Evolutionary conservation across 2,797 vertebrate genomes (phyloP), one percentile per base, ranked within the genome.

Genomic region (Dermochelys coriacea): DNA sequence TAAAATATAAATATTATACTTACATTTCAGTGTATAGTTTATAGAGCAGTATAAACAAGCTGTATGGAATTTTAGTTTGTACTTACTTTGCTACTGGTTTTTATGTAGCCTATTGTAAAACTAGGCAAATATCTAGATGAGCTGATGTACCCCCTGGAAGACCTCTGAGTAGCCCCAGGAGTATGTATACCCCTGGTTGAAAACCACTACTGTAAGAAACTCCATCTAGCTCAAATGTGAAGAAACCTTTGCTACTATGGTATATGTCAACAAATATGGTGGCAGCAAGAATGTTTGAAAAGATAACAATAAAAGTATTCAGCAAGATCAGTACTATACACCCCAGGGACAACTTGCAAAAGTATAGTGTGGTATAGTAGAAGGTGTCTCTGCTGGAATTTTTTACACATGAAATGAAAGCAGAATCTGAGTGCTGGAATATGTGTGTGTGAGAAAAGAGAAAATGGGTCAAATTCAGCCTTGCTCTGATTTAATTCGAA

Each of bases 361-460:
- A 47, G 18, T 29, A 49, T 49, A 41, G 29, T 0, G 1, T 5
- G 27, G 80, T 29, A 90, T 61, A 81, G 1, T 1, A n/a, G 16
- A 34, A 64, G 45, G 34, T 7, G 51, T 21, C 93, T 91, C 47
- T 86, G 79, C 50, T 3, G 49, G 10, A 82, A 81, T 37, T 2
- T 23, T 31, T 71, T 71, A 41, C 11, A 29, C 37, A 16, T 1
- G 9, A 25, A 75, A 52, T 5, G 55, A 81, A 89, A 94, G 59
- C 37, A 74, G 51, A 50, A 11, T 23, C 31, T 74, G 54, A 37
- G 84, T 27, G 7, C 82, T 79, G 50, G 82, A 82, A 92, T 2
- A 3, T 3, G 0, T 9, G 19, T 21, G 1, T 0, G 34, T 8
- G 54, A 87, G 59, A 52, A 87, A 80, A 23, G 21, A 34, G 8